Percentiles rank a stretch among this genome's conserved stretches.
These are phyloP conservation scores for Laodelphax striatellus DNA, from an alignment of 1,140 invertebrate genomes.

Conservation along the genomic window DNA sequence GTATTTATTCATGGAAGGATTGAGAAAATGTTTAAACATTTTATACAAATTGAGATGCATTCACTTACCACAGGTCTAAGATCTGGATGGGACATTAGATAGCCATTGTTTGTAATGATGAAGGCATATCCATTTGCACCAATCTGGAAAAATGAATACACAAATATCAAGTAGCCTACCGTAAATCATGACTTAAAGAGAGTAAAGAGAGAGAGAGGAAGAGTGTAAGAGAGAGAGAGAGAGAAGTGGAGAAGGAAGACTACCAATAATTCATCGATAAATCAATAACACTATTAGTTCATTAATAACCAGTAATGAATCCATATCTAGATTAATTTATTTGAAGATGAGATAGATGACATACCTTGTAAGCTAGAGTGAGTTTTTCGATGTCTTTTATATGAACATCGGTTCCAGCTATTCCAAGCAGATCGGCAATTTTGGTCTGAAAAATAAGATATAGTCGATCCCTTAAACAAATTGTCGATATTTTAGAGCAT, in stretches of 20 bases:
- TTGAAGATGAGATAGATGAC: not conserved
- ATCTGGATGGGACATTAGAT: slow-evolving; percentile 70
- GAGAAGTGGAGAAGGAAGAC: not conserved
- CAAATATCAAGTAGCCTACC: not conserved
- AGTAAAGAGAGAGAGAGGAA: no score
- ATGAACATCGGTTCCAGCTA: slow-evolving; percentile 88
- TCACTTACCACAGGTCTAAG: slow-evolving; percentile 55
- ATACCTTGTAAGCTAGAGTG: slow-evolving; percentile 65
- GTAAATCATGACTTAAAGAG: no score
- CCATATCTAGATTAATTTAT: no score
- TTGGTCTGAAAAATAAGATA: slow-evolving; percentile 29
- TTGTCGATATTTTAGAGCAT: no score
- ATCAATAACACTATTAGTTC: no score
- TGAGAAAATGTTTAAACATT: no score
- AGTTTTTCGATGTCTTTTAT: slow-evolving; percentile 78
- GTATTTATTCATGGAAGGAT: no score
- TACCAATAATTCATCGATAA: no score
- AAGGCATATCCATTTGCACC: slow-evolving; percentile 94
- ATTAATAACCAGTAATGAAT: no score
- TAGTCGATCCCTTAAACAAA: no score
- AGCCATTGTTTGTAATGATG: slow-evolving; percentile 93
- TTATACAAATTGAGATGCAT: not conserved
- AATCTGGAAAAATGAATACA: slow-evolving; percentile 42
- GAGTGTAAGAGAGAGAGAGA: no score
- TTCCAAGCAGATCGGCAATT: slow-evolving; percentile 71